Evolutionary conservation across 2,888 invertebrate genomes (phyloP).

Genomic region (Melitaea athalia): DNA sequence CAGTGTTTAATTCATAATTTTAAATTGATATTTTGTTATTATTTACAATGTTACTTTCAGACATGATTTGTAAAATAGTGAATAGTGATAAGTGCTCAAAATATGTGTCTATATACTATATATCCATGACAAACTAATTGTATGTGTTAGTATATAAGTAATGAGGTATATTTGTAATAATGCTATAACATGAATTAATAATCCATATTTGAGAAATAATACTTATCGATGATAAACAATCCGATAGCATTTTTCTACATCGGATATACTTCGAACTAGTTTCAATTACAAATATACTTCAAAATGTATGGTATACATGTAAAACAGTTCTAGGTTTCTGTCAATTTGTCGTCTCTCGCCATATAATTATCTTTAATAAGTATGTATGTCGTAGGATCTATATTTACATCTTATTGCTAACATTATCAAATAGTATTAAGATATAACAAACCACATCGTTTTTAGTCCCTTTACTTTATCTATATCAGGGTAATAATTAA

Average conservation of each 20-base stretch:
- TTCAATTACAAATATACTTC: constrained; percentile 18
- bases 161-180: constrained; percentile 28
- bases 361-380: constrained; percentile 35
- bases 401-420: constrained; percentile 30
- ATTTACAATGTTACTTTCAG: not conserved
- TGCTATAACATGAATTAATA: not conserved
- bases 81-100: constrained; percentile 51
- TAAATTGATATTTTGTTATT: not conserved
- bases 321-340: constrained; percentile 8
- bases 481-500: constrained; percentile 31
- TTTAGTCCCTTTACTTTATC: constrained; percentile 17
- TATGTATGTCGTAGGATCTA: constrained; percentile 28
- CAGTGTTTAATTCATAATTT: not conserved
- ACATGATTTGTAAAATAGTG: not conserved
- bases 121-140: constrained; percentile 49
- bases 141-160: constrained; percentile 46
- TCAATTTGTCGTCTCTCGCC: constrained; percentile 37
- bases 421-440: constrained; percentile 29
- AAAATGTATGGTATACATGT: constrained; percentile 16
- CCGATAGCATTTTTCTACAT: not conserved
- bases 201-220: no score
- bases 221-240: no score
- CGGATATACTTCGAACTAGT: not conserved
- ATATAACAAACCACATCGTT: constrained; percentile 12
- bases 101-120: constrained; percentile 44